Evolutionary conservation across 1,140 invertebrate genomes (phyloP).

Genomic region (Drosophila oshimai): DNA sequence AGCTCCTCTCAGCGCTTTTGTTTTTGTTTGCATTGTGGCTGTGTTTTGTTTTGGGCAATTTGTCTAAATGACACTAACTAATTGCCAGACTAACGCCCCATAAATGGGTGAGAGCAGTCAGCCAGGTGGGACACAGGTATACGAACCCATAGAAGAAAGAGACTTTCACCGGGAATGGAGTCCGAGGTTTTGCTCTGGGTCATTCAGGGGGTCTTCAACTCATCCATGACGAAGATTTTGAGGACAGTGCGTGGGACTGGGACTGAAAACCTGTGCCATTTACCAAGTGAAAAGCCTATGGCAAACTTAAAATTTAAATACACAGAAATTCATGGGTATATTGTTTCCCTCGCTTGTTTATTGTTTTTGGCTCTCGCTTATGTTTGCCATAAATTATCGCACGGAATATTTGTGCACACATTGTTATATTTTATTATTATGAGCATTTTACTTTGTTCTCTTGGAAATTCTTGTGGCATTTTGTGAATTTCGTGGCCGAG

Average conservation of each 20-base stretch:
- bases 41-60: conserved; percentile 62
- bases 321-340: conserved; percentile 16
- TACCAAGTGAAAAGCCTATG: conserved; percentile 2
- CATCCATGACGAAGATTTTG: conserved; percentile 13
- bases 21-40: conserved; percentile 37
- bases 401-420: conserved; percentile 70
- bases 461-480: conserved; percentile 48
- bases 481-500: conserved; percentile 60
- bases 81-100: conserved; percentile 76
- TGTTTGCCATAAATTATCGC: conserved; percentile 68
- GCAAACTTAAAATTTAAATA: conserved; percentile 14
- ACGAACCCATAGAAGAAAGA: no score
- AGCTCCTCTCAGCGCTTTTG: conserved; percentile 33
- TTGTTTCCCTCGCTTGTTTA: conserved; percentile 19
- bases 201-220: conserved; percentile 12
- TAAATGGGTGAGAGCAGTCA: conserved; percentile 48
- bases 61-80: conserved; percentile 79
- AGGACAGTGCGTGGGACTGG: conserved; percentile 7
- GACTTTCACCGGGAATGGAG: conserved; percentile 53
- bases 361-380: conserved; percentile 36
- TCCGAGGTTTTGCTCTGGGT: conserved; percentile 14
- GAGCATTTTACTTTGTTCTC: conserved; percentile 69
- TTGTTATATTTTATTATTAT: conserved; percentile 54
- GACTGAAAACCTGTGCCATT: not conserved
- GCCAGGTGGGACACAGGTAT: conserved; percentile 7